phyloP scores from a whole-genome alignment of 1,140 invertebrate genomes.

The Eriocheir sinensis region DNA sequence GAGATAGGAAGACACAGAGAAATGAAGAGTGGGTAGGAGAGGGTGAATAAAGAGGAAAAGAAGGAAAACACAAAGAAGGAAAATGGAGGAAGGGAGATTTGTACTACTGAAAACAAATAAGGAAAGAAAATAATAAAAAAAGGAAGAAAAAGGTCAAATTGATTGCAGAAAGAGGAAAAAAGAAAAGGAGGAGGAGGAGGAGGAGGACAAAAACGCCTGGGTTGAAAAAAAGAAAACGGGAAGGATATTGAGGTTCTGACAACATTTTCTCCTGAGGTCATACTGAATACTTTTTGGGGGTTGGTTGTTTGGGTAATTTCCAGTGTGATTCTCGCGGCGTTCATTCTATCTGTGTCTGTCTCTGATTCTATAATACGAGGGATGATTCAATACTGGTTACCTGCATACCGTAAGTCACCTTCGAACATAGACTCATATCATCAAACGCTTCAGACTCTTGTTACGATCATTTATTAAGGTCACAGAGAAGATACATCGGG shows the following conservation, averaged over 20 bases:
- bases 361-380: no score
- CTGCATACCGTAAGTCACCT: no score
- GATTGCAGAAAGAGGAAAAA: not conserved
- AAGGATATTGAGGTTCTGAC: not conserved
- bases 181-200: not conserved
- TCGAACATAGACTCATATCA: no score
- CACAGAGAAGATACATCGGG: no score
- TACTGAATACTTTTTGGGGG: no score
- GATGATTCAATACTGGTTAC: no score
- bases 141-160: not conserved
- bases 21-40: not conserved
- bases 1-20: no score
- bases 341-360: not conserved
- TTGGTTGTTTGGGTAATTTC: not conserved
- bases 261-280: not conserved
- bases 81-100: not conserved
- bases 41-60: not conserved
- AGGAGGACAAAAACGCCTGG: not conserved
- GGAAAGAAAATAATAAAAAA: not conserved
- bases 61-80: not conserved
- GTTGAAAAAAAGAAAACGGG: not conserved
- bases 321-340: not conserved
- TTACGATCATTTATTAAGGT: no score
- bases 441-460: no score
- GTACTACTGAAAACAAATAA: not conserved